Conservation (phyloP, 2,113 vertebrate genomes). For the Alexandromys fortis region DNA sequence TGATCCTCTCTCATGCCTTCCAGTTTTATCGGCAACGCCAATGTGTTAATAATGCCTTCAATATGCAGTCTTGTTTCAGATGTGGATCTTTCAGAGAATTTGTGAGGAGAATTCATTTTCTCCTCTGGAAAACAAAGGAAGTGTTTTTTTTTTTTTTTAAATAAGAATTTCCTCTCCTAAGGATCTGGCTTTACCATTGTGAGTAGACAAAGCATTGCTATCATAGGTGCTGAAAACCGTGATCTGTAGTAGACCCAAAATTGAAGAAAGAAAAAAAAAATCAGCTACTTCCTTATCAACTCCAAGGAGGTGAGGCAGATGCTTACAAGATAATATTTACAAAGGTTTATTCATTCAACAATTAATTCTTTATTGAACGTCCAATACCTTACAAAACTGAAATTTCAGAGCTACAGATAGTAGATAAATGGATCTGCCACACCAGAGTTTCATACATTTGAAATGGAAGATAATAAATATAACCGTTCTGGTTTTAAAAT, state of each 20-base stretch:
- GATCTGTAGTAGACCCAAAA: background rate
- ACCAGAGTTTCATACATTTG: background rate
- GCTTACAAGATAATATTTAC: background rate
- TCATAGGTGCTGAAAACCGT: background rate
- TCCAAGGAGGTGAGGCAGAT: background rate
- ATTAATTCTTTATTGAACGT: background rate
- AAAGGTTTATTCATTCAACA: background rate
- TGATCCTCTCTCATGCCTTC: background rate
- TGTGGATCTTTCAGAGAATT: background rate
- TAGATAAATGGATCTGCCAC: background rate
- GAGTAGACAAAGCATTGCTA: background rate
- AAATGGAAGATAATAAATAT: background rate
- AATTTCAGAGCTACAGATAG: background rate
- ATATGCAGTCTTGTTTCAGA: fast-evolving
- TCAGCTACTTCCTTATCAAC: background rate
- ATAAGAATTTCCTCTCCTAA: background rate
- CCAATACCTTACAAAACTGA: background rate
- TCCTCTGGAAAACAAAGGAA: background rate
- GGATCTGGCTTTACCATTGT: background rate
- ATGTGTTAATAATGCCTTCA: background rate
- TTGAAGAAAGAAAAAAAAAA: background rate
- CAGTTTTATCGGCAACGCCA: background rate
- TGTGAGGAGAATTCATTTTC: background rate
- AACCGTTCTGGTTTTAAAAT: background rate
- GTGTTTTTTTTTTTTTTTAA: background rate